Base-by-base conservation (phyloP, 1,140 invertebrate species). In the Apocrypta bakeri region DNA sequence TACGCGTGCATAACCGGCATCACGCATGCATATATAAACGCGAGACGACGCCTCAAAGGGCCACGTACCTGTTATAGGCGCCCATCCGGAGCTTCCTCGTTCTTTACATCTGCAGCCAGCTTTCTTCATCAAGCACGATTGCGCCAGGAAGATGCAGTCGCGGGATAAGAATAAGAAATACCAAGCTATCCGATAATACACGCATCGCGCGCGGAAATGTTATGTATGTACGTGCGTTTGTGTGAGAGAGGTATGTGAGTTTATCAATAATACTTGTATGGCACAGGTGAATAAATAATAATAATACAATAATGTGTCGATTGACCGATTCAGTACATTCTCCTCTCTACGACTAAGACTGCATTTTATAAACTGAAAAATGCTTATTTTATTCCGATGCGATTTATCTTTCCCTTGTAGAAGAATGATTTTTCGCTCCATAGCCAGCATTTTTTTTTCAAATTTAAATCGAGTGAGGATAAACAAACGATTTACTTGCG, bases 1-100 rank as follows among this genome's bases (percentile, higher is more conserved):
- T 88, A 85, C 86, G 85, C 33, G 33, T 9, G 33, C 87, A 87
- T 87, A 89, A 86, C 84, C 71, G 73, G 83, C 76, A 72, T 82
- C 85, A 82, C 84, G 76, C 83, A 80, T 72, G 9, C 2, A 56
- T n/a, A 17, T n/a, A 56, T 21, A n/a, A 56, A 56, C 48, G 48
- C 48, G 48, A 56, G 17, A 56, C 17, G 21, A 56, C 21, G 40
- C 4, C 56, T 66, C 75, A 77, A 64, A 66, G 75, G 75, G 17
- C 17, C 68, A 24, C 21, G 7, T 56, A 48, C 42, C 40, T n/a
- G 33, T 37, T 48, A 48, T 14, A 17, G 42, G 42, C 21, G 48
- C 17, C 48, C 21, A 56, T 56, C 48, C 48, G 48, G 48, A 56
- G 48, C 48, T 56, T 56, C 48, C 48, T 56, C 48, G 48, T 56